Evolutionary conservation across 2,888 invertebrate genomes (phyloP).

Genomic region (Ormyrus rosae): DNA sequence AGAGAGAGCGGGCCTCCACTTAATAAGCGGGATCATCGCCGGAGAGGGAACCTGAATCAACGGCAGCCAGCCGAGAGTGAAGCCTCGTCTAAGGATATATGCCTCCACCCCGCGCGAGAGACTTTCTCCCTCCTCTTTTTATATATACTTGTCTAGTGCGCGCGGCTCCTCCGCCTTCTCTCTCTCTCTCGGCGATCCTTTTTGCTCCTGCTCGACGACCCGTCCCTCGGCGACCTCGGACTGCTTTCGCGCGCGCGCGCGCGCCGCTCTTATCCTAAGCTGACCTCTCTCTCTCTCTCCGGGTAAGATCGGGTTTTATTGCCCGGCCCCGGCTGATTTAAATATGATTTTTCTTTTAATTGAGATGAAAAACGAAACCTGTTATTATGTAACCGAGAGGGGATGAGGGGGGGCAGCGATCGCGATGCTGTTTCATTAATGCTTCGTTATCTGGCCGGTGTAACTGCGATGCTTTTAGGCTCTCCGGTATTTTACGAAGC

Average conservation of each 20-base stretch:
- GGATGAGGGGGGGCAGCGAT: no score
- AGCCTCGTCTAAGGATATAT: constrained; percentile 50
- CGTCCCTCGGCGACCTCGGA: neutral
- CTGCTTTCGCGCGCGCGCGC: neutral
- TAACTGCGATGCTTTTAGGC: no score
- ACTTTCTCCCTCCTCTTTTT: constrained; percentile 11
- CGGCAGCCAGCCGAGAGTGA: constrained; percentile 63
- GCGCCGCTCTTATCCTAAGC: neutral
- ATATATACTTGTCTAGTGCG: constrained; percentile 26
- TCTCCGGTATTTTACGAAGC: no score
- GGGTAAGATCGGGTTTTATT: neutral
- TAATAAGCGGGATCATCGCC: constrained; percentile 74
- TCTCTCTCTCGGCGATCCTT: neutral
- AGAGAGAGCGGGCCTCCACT: constrained; percentile 70
- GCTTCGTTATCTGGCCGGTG: no score
- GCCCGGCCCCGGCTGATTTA: no score
- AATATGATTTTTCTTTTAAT: no score
- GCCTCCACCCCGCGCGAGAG: constrained; percentile 46
- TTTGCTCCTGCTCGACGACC: constrained; percentile 15
- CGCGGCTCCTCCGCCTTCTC: constrained; percentile 1
- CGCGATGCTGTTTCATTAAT: no score
- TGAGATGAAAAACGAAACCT: no score
- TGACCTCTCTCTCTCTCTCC: neutral
- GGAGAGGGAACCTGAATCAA: constrained; percentile 67
- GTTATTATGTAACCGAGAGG: no score